These are phyloP conservation scores for Capitulum mitella DNA, from an alignment of 2,888 invertebrate species.

Conservation along the genomic window DNA sequence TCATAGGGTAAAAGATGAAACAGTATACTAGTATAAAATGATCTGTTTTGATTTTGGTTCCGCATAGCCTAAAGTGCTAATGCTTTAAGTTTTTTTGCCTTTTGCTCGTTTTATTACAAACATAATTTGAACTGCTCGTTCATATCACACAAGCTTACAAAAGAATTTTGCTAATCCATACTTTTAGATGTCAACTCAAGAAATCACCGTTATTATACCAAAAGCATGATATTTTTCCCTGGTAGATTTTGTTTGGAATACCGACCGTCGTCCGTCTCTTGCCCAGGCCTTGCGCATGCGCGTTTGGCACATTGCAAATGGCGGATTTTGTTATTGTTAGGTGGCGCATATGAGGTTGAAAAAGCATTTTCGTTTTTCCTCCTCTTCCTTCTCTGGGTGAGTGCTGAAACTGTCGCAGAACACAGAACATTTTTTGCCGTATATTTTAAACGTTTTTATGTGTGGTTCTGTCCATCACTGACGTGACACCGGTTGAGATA, in stretches of 20 bases:
- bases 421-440: slow-evolving; percentile 26
- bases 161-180: too few species aligned
- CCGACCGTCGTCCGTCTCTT: background rate
- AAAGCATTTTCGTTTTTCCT: slow-evolving; percentile 48
- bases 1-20: too few species aligned
- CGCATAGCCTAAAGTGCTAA: too few species aligned
- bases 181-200: too few species aligned
- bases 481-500: slow-evolving; percentile 31
- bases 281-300: slow-evolving; percentile 33
- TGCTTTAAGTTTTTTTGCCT: too few species aligned
- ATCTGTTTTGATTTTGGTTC: too few species aligned
- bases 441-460: background rate
- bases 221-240: background rate
- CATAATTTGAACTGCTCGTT: too few species aligned
- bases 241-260: background rate
- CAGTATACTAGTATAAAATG: too few species aligned
- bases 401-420: slow-evolving; percentile 27
- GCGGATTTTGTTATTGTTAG: slow-evolving; percentile 98
- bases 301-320: slow-evolving; percentile 73
- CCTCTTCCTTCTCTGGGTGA: slow-evolving; percentile 39
- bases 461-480: background rate
- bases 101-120: too few species aligned
- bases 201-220: too few species aligned
- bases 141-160: too few species aligned
- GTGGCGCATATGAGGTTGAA: slow-evolving; percentile 61